These are phyloP conservation scores for Lutraria lutraria DNA, from an alignment of 2,888 invertebrate genomes.

Conservation along the genomic window DNA sequence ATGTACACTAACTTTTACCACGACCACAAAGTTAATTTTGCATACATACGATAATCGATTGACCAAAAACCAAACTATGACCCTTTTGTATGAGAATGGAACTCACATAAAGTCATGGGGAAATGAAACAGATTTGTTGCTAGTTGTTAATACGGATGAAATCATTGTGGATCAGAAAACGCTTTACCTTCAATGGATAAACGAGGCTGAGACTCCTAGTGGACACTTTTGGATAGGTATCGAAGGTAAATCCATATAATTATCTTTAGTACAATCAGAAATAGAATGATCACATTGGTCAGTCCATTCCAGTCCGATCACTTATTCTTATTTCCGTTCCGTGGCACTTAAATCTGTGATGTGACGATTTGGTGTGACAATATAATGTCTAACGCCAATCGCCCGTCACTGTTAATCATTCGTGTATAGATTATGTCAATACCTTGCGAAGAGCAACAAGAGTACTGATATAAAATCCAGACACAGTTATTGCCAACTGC, in stretches of 20 bases:
- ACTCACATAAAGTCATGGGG: neutral
- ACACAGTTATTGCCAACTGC: neutral
- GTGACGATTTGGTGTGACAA: too few relatives aligned
- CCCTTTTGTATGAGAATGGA: neutral
- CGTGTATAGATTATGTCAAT: neutral
- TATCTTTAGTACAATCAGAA: neutral
- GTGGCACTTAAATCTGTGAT: too few relatives aligned
- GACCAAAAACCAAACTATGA: neutral
- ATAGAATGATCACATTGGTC: neutral
- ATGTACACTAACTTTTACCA: neutral
- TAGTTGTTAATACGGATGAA: neutral
- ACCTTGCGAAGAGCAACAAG: neutral
- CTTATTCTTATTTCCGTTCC: neutral
- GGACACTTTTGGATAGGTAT: conserved; percentile 12
- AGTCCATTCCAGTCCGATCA: neutral
- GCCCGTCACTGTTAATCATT: too few relatives aligned
- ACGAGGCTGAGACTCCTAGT: neutral
- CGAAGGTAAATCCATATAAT: neutral
- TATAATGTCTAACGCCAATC: too few relatives aligned
- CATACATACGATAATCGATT: conserved; percentile 19
- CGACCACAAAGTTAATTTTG: neutral
- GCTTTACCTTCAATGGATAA: neutral
- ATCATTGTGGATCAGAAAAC: neutral
- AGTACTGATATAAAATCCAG: neutral
- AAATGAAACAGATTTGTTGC: neutral